Evolutionary conservation across 2,888 invertebrate species (phyloP).

Genomic region (Physocephala rufipes): DNA sequence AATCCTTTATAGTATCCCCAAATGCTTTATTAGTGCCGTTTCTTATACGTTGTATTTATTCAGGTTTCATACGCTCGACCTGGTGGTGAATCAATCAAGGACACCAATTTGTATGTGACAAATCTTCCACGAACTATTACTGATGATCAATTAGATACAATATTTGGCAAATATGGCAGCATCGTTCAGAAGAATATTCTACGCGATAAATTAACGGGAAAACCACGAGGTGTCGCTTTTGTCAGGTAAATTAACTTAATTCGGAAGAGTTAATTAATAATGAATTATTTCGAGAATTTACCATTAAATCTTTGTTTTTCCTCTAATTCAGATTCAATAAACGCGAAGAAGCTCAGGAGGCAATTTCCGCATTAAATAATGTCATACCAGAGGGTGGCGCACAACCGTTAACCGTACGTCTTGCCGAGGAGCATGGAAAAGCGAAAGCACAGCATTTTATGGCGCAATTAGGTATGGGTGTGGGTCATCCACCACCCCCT

Average conservation of each 20-base stretch:
- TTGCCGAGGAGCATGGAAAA: constrained; percentile 67
- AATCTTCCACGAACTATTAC: constrained; percentile 88
- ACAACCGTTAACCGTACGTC: constrained; percentile 80
- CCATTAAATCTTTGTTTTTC: not conserved
- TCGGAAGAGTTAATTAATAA: not conserved
- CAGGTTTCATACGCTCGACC: constrained; percentile 91
- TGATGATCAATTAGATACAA: constrained; percentile 82
- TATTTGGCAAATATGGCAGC: constrained; percentile 88
- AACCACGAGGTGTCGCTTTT: constrained; percentile 91
- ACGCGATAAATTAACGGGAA: constrained; percentile 86
- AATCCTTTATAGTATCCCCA: too few relatives aligned
- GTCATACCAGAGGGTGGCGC: constrained; percentile 85
- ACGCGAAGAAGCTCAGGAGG: constrained; percentile 88
- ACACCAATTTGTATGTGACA: constrained; percentile 92
- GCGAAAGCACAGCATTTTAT: constrained; percentile 64
- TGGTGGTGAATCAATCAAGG: constrained; percentile 90
- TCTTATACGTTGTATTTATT: too few relatives aligned
- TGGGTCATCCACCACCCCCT: constrained; percentile 49
- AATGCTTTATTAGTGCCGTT: too few relatives aligned
- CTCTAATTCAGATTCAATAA: constrained; percentile 76
- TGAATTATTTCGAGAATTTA: not conserved
- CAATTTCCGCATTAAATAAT: constrained; percentile 85
- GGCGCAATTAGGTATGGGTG: constrained; percentile 58
- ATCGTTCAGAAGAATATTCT: constrained; percentile 93
- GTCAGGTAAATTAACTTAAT: constrained; percentile 73